Percentiles rank a stretch among this genome's conserved stretches.
Evolutionary conservation across 2,888 invertebrate species (phyloP).

Genomic region (Reticulitermes lucifugus): DNA sequence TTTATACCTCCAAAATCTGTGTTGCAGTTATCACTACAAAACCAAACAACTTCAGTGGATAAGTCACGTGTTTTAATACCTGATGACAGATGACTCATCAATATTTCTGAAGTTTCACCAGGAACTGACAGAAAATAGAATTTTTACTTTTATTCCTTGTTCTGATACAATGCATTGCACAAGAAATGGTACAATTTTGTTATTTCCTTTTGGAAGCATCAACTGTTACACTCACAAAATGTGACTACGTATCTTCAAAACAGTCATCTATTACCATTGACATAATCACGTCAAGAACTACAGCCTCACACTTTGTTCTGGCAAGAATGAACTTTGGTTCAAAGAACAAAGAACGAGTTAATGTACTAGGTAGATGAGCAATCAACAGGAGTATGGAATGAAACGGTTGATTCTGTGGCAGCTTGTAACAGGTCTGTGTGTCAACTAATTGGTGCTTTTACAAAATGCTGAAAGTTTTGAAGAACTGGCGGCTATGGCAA

Average conservation of each 20-base stretch:
- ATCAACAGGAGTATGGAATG: no score
- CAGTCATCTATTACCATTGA: neutral
- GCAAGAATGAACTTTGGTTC: slow-evolving; percentile 33
- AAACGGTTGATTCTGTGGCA: no score
- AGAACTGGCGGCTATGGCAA: no score
- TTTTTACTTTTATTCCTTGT: neutral
- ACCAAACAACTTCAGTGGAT: neutral
- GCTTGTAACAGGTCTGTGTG: no score
- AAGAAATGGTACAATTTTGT: neutral
- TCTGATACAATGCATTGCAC: neutral
- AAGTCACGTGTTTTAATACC: neutral
- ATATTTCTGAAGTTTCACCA: neutral
- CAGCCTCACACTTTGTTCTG: slow-evolving; percentile 9
- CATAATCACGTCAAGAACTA: neutral
- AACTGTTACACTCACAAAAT: neutral
- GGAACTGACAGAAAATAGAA: neutral
- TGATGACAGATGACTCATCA: neutral
- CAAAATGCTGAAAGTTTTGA: no score
- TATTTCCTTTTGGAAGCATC: neutral
- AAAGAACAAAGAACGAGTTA: slow-evolving; percentile 33
- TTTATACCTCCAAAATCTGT: neutral
- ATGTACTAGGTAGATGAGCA: neutral
- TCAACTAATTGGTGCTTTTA: no score
- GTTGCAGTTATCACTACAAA: neutral
- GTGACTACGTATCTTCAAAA: neutral